These are phyloP conservation scores for Enteromius viviparus DNA, from an alignment of 2,797 vertebrate species.

Conservation along the genomic window DNA sequence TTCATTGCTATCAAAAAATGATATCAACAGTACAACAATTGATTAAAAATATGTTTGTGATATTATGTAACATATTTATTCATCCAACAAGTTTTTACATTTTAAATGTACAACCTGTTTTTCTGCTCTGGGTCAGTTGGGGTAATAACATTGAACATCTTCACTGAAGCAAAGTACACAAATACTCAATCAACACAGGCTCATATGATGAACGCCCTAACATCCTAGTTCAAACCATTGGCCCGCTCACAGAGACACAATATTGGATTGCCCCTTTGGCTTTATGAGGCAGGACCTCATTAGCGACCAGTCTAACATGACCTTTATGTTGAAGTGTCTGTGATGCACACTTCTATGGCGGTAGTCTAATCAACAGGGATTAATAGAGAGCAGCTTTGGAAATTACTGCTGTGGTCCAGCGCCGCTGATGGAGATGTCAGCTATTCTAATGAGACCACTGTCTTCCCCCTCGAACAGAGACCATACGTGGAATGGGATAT, in stretches of 20 bases:
- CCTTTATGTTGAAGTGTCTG: conserved; percentile 63
- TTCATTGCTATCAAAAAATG: background rate
- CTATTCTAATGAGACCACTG: conserved; percentile 71
- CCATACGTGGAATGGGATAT: background rate
- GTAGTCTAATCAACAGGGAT: conserved; percentile 69
- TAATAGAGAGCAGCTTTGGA: conserved; percentile 74
- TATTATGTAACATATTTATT: background rate
- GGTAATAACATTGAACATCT: conserved; percentile 67
- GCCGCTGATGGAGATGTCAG: conserved; percentile 63
- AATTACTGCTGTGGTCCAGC: conserved; percentile 71
- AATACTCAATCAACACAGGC: conserved; percentile 45
- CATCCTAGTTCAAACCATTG: conserved; percentile 39
- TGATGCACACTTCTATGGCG: conserved; percentile 36
- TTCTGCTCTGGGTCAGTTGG: conserved; percentile 3
- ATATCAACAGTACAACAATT: background rate
- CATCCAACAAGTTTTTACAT: background rate
- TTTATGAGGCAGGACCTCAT: conserved; percentile 70
- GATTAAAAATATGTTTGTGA: background rate
- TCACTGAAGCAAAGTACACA: conserved; percentile 61
- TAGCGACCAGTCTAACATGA: conserved; percentile 65
- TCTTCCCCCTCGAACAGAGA: conserved; percentile 8
- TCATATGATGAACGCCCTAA: conserved; percentile 44
- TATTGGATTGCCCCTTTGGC: conserved; percentile 56
- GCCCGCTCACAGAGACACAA: conserved; percentile 42
- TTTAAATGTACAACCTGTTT: conserved; percentile 20